phyloP scores from a whole-genome alignment of 2,113 vertebrate species.

The Triplophysa tibetana region DNA sequence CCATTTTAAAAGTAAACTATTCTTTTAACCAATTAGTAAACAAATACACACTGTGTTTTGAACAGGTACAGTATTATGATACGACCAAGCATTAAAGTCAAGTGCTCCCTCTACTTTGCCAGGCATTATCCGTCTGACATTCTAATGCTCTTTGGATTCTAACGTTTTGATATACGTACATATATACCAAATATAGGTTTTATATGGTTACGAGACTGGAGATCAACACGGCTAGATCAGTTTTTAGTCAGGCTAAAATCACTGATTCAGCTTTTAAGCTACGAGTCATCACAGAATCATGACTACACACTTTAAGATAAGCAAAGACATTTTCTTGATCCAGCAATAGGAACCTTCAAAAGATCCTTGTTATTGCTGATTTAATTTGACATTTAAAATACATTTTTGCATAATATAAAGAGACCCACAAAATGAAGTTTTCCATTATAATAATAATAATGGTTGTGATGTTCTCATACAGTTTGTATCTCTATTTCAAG shows the following conservation, averaged over 20 bases:
- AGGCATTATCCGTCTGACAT: neutral
- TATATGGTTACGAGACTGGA: neutral
- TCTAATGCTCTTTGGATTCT: constrained; percentile 18
- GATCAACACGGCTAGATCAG: constrained; percentile 9
- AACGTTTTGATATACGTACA: neutral
- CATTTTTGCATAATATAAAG: constrained; percentile 56
- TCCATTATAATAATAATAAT: neutral
- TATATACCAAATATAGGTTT: too few relatives aligned
- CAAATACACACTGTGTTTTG: constrained; percentile 21
- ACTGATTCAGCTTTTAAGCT: neutral
- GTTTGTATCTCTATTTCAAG: neutral
- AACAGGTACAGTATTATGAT: neutral
- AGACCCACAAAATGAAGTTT: constrained; percentile 4
- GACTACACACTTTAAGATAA: constrained; percentile 30
- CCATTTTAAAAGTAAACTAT: too few relatives aligned
- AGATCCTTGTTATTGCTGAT: constrained; percentile 55
- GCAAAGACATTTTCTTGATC: constrained; percentile 25
- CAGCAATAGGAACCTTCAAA: constrained; percentile 37
- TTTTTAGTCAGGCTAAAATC: neutral
- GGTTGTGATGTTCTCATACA: too few relatives aligned
- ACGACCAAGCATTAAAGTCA: neutral
- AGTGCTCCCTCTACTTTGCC: constrained; percentile 16
- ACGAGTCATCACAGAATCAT: neutral
- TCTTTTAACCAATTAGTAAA: constrained; percentile 3
- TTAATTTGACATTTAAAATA: constrained; percentile 58